Percentiles rank a stretch among this genome's conserved stretches.
These are phyloP conservation scores for Ascidia mentula DNA, from an alignment of 23 tunicate genomes.

Conservation along the genomic window DNA sequence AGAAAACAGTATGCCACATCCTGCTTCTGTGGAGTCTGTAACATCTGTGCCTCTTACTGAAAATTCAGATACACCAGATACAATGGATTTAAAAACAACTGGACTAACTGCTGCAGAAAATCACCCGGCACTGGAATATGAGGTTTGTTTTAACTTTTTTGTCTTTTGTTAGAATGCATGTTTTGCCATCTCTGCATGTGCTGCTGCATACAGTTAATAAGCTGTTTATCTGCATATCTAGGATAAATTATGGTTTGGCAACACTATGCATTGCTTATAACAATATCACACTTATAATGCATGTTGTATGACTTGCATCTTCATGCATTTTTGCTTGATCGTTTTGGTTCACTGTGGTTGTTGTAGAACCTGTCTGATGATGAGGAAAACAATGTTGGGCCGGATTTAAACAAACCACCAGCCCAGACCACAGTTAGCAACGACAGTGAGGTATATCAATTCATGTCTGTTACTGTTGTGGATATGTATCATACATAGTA, in stretches of 20 bases:
- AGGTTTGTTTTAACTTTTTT: background rate
- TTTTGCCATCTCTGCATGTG: background rate
- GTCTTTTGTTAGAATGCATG: background rate
- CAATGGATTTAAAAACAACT: background rate
- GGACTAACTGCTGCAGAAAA: background rate
- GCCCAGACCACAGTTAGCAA: background rate
- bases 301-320: background rate
- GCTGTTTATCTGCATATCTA: background rate
- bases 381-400: background rate
- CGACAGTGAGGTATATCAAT: background rate
- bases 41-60: background rate
- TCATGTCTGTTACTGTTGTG: background rate
- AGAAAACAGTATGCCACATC: background rate
- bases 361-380: constrained; percentile 7
- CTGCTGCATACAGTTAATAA: background rate
- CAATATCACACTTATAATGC: background rate
- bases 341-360: constrained; percentile 4
- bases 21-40: background rate
- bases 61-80: background rate
- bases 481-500: background rate
- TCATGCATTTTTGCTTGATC: background rate
- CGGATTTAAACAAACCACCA: background rate
- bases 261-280: background rate
- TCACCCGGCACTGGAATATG: background rate
- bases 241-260: background rate